Evolutionary conservation across 2,888 invertebrate species (phyloP), one percentile per base, ranked within the genome.

Genomic region (Amblyjoppa proteus): DNA sequence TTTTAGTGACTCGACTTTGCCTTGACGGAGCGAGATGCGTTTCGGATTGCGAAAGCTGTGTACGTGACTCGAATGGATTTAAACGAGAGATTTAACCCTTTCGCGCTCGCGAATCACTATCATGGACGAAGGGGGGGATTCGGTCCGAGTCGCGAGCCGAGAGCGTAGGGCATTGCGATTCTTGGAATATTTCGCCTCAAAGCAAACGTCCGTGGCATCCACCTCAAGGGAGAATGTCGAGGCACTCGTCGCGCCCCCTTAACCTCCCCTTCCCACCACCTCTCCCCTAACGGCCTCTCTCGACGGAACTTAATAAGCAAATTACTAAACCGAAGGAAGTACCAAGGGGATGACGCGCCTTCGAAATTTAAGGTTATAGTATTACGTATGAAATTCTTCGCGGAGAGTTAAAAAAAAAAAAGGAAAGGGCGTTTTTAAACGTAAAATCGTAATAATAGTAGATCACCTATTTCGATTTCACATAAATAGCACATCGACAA

Each of bases 251-350:
- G 78, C 78, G 79, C 66, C 69, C 51, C 53, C 41, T 56, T 66
- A 58, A 20, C 49, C 71, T 66, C 75, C 34, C 75, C 41, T 45
- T 20, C 20, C 20, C 20, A 20, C 56, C 31, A 58, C n/a, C 56
- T 70, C 71, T 76, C 56, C 34, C 75, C 41, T 45, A 11, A 11
- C 56, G 25, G 31, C 61, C 49, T 41, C 66, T 77, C 49, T 25
- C 74, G 34, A 56, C 88, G 90, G 92, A 94, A 94, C 93, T 93
- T 94, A 94, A 94, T 94, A 94, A 94, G 93, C 93, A 92, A 93
- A 94, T 94, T 94, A 94, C 92, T 94, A 53, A 49, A 77, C 53
- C 70, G 64, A 34, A 81, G 74, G 69, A 74, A 66, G 71, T 66
- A 68, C 41, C 49, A 61, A 73, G 69, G 74, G 74, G 76, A 45